Evolutionary conservation across 2,888 invertebrate species (phyloP).

Genomic region (Diogma glabrata): DNA sequence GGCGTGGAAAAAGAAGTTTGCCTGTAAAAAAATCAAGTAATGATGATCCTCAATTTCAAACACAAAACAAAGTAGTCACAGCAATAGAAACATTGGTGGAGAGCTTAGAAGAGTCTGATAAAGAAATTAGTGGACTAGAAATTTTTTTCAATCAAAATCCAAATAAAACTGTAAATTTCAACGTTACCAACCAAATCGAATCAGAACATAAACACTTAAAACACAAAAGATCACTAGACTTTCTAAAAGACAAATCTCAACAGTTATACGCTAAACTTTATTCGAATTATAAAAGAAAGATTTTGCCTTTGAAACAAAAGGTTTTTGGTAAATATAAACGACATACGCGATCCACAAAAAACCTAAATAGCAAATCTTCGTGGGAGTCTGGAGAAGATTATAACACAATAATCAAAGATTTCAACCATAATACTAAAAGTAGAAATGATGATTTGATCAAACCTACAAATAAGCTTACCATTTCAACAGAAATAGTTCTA

Average conservation of each 20-base stretch:
- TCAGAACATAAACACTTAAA: no score
- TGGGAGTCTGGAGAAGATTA: not conserved
- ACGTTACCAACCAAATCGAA: not conserved
- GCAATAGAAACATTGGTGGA: slow-evolving; percentile 10
- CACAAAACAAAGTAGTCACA: slow-evolving; percentile 3
- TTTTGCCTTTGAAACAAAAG: no score
- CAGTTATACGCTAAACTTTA: no score
- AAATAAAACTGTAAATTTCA: not conserved
- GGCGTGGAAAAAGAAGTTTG: not conserved
- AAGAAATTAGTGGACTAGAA: not conserved
- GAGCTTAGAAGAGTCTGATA: slow-evolving; percentile 9
- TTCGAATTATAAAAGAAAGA: no score
- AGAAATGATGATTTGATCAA: no score
- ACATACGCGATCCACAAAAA: not conserved
- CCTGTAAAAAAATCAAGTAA: not conserved
- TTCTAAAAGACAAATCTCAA: slow-evolving; percentile 1
- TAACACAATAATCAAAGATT: not conserved
- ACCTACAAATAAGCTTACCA: not conserved
- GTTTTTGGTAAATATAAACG: no score
- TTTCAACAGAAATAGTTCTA: not conserved
- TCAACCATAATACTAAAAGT: not conserved
- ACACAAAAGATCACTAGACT: not conserved
- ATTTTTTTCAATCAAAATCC: no score
- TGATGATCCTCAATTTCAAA: not conserved
- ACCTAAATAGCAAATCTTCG: not conserved